phyloP scores from a whole-genome alignment of 2,797 vertebrate genomes.

The Cyclura pinguis region DNA sequence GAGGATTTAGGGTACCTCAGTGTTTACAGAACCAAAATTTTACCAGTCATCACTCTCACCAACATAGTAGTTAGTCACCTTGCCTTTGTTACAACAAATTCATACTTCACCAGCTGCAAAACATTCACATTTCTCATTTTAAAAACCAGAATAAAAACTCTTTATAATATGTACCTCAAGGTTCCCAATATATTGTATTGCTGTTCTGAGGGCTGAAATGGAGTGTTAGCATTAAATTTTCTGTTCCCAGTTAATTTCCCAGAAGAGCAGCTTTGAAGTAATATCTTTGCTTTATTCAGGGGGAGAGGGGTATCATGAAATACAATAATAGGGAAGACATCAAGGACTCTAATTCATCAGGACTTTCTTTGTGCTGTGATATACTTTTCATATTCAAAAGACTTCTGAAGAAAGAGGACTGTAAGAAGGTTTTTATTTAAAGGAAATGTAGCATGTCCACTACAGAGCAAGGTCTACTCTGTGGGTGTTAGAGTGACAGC shows the following conservation, averaged over 20 bases:
- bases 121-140: conserved; percentile 29
- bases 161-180: conserved; percentile 8
- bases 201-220: conserved; percentile 6
- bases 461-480: background rate
- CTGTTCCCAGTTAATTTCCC: conserved; percentile 68
- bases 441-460: background rate
- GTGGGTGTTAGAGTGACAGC: background rate
- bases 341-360: conserved; percentile 51
- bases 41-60: background rate
- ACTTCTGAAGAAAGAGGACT: background rate
- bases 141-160: conserved; percentile 27
- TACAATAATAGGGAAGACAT: conserved; percentile 42
- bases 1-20: background rate
- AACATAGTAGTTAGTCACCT: background rate
- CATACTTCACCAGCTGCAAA: conserved; percentile 9
- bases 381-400: conserved; percentile 19
- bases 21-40: background rate
- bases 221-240: conserved; percentile 64
- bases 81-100: background rate
- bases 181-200: conserved; percentile 45
- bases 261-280: conserved; percentile 64
- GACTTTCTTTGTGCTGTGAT: conserved; percentile 26
- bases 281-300: conserved; percentile 40
- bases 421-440: background rate
- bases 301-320: conserved; percentile 15